Evolutionary conservation across 1,140 invertebrate species (phyloP), one percentile per base, ranked within the genome.

Genomic region (Patella vulgata): DNA sequence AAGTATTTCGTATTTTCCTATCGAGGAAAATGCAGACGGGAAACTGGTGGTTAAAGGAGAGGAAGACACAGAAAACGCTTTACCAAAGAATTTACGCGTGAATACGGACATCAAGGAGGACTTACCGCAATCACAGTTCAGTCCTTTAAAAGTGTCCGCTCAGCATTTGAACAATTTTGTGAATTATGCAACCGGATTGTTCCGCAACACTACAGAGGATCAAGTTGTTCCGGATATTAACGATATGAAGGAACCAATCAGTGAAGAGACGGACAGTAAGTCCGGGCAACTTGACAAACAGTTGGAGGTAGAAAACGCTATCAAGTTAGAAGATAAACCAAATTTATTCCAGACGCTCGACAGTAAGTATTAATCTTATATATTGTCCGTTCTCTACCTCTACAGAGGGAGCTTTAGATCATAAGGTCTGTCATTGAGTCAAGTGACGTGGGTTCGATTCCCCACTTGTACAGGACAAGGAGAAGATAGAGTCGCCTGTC

Each of bases 261-360:
- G 31, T 6, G 47, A 28, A 14, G 12, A 51, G 21, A 42, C 9
- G 12, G 23, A n/a, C 19, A 30, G 21, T 9, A 28, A n/a, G 36
- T 25, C n/a, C 19, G 2, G 5, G 31, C 2, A 3, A 52, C 17
- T n/a, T 0, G 60, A 58, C 19, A 48, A 62, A 33, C 64, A 66
- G 44, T 62, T 78, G 2, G 71, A 68, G 3, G 76, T 81, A 56
- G 75, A 75, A 60, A 80, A 63, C 68, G 74, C 96, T 89, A 93
- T 97, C 52, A 94, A 93, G 27, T 91, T 95, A 59, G 94, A 96
- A 67, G 95, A 97, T 78, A 95, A 93, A 89, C 93, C 94, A 8
- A 93, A 95, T 83, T 88, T 97, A 36, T 96, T 97, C 86, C 92
- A 92, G 58, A 93, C 93, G 52, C 92, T 97, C 83, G 94, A 96